Evolutionary conservation across 2,888 invertebrate genomes (phyloP), one percentile per base, ranked within the genome.

Genomic region (Augiades crinisus): DNA sequence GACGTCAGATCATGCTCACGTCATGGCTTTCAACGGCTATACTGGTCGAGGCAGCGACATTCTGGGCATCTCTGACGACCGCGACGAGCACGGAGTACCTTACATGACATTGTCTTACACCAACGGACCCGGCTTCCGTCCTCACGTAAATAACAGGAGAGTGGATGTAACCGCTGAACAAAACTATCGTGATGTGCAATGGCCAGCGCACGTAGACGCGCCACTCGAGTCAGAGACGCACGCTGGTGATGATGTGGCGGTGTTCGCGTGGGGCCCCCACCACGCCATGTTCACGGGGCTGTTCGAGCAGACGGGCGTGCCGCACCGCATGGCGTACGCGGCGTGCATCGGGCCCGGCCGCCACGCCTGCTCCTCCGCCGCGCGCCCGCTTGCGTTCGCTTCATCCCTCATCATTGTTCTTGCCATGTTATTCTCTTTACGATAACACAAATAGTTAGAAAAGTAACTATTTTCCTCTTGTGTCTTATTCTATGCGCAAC

Each of bases 181-280:
- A 1, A 40, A 58, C 34, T 58, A 54, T 33, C 37, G 61, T 57
- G 13, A 37, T 0, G 1, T 55, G 8, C 45, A 56, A 2, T 82
- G 81, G 81, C 58, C 46, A 1, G 37, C 72, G 1, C 82, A 81
- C 60, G 82, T 91, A 0, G 88, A 92, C 0, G 87, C 90, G 1
- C 94, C 93, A 0, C 72, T 92, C 37, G 62, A 61, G 0, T 81
- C 84, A 37, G 94, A 94, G 70, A 94, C 94, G 5, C 95, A 95
- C 75, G 94, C 94, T 2, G 94, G 94, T 0, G 95, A 96, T 61
- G 96, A 96, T 84, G 95, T 96, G 16, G 91, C 91, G 0, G 92
- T 96, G 37, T 95, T 92, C 78, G 92, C 93, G 60, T 75, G 78
- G 34, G 96, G 93, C 44, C 95, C 94, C 3, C 93, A 93, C 87